Conservation (phyloP, 2,888 invertebrate species). For the Drosophila trichaetosa region DNA sequence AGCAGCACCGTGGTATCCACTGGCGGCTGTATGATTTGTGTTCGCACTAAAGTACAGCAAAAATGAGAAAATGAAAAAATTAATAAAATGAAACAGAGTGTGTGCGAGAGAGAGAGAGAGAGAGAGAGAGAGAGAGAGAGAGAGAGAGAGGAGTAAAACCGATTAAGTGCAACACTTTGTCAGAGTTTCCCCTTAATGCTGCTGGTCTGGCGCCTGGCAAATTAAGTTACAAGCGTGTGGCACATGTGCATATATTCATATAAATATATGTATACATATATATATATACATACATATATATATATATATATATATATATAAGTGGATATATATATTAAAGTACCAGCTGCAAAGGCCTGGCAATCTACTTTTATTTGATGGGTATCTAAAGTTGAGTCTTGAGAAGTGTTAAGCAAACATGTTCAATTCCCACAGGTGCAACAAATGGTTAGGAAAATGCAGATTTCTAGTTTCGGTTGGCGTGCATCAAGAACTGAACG, state of each 20-base stretch:
- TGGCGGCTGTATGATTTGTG: conserved; percentile 97
- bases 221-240: conserved; percentile 55
- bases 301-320: neutral
- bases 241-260: neutral
- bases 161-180: conserved; percentile 51
- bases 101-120: too few species aligned
- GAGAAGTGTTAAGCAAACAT: neutral
- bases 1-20: conserved; percentile 95
- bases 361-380: neutral
- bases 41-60: conserved; percentile 88
- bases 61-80: neutral
- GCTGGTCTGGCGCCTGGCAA: conserved; percentile 33
- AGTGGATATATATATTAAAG: too few species aligned
- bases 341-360: neutral
- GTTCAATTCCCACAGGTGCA: neutral
- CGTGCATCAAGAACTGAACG: conserved; percentile 72
- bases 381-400: neutral
- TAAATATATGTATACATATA: neutral
- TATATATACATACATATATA: too few species aligned
- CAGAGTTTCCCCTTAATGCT: conserved; percentile 4
- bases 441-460: neutral
- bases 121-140: neutral
- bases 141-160: conserved; percentile 26
- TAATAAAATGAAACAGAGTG: neutral
- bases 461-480: conserved; percentile 12